A percentile compares a stretch with the other conserved stretches of the same genome.
Evolutionary conservation across 2,797 vertebrate species (phyloP).

Genomic region (Schizopygopsis pylzovi): DNA sequence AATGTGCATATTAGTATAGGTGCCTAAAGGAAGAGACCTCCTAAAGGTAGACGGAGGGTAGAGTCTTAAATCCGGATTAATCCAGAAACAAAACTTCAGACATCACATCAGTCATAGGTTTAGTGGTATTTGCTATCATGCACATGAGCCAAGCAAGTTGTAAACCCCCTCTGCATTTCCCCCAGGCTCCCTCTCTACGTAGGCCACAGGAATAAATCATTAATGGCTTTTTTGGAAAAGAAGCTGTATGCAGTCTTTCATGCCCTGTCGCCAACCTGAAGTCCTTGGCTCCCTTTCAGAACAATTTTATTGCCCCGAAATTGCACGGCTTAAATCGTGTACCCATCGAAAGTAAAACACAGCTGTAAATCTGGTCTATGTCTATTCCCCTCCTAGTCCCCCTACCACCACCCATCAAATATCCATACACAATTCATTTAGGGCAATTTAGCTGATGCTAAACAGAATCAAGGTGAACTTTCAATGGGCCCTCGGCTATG

Average conservation of each 20-base stretch:
- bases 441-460: constrained; percentile 81
- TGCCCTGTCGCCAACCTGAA: constrained; percentile 74
- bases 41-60: neutral
- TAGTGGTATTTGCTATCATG: constrained; percentile 29
- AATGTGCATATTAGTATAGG: neutral
- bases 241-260: constrained; percentile 70
- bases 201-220: constrained; percentile 76
- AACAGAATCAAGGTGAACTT: constrained; percentile 79
- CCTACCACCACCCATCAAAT: constrained; percentile 73
- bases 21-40: neutral
- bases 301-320: constrained; percentile 69
- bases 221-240: constrained; percentile 73
- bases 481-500: constrained; percentile 67
- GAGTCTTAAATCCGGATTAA: neutral
- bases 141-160: constrained; percentile 39
- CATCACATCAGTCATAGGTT: constrained; percentile 18
- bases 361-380: constrained; percentile 79
- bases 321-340: constrained; percentile 73
- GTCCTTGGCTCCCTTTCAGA: constrained; percentile 78
- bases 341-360: constrained; percentile 77
- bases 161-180: constrained; percentile 41
- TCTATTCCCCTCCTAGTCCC: constrained; percentile 65
- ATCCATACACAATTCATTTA: constrained; percentile 82
- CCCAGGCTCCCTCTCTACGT: constrained; percentile 63
- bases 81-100: constrained; percentile 15